Conservation (phyloP, 2,113 vertebrate species). For the Amia ocellicauda region DNA sequence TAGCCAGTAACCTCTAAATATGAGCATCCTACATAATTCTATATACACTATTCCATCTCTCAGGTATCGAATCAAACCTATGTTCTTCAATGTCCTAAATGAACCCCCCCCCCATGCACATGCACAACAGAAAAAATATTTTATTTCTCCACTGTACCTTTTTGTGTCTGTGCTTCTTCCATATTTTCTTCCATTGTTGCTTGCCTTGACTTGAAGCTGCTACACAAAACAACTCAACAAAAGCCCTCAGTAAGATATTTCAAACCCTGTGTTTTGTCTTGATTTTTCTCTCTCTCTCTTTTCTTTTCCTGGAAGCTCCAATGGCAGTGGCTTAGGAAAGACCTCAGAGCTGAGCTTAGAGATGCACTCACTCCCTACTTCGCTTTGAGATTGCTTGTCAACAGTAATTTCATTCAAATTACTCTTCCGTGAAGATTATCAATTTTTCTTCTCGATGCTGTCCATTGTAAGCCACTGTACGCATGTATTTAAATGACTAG, state of each 20-base stretch:
- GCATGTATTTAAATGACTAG: slow-evolving; percentile 75
- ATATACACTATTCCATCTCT: too few species aligned
- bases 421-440: slow-evolving; percentile 79
- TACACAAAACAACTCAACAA: slow-evolving; percentile 69
- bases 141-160: slow-evolving; percentile 71
- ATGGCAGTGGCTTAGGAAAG: slow-evolving; percentile 67
- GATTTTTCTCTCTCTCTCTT: too few species aligned
- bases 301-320: slow-evolving; percentile 60
- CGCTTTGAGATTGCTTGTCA: slow-evolving; percentile 83
- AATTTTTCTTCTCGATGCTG: slow-evolving; percentile 84
- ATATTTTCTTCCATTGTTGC: slow-evolving; percentile 96
- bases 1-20: too few species aligned
- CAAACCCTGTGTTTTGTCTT: slow-evolving; percentile 57
- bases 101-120: neutral
- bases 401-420: slow-evolving; percentile 89
- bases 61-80: too few species aligned
- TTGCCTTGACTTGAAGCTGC: slow-evolving; percentile 58
- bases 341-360: slow-evolving; percentile 65
- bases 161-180: slow-evolving; percentile 97
- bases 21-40: too few species aligned
- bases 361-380: slow-evolving; percentile 65
- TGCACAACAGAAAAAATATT: slow-evolving; percentile 6
- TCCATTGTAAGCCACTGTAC: slow-evolving; percentile 75
- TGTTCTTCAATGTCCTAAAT: slow-evolving; percentile 1
- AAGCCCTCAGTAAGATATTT: slow-evolving; percentile 65